Evolutionary conservation across 2,113 vertebrate species (phyloP), one percentile per base, ranked within the genome.

Genomic region (Tragelaphus buxtoni): DNA sequence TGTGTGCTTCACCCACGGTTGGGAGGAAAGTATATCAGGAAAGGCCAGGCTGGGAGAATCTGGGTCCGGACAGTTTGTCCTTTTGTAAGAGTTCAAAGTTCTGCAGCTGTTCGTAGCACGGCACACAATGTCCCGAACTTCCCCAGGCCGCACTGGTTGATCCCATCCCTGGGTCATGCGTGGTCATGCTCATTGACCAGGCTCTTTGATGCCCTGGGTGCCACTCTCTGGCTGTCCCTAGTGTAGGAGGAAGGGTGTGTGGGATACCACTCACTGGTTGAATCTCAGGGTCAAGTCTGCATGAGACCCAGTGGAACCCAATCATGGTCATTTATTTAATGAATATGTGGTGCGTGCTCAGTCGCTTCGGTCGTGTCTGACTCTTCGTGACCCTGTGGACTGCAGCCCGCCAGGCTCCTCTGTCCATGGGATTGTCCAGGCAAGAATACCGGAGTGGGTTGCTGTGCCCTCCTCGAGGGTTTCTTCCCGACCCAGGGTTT

Each of bases 1-100:
- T 42, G 11, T 20, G 8, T 51, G 16, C 22, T 1, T 60, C n/a
- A 58, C 28, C 91, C 5, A 0, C 1, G 65, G 42, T 7, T 14
- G 2, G 49, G 60, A 74, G 30, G 60, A 88, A 80, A 85, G 9
- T 3, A 16, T 28, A 22, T 45, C 87, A 47, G 89, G 65, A 76
- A 11, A 51, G 65, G 45, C 18, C n/a, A n/a, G 80, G 28, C 28
- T 26, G 2, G 60, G 91, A 91, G 45, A 49, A 7, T 4, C 72
- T 47, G 61, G 51, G 47, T 53, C 28, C 0, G 47, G 82, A 93
- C 81, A 72, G 39, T 30, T 22, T 96, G 93, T 95, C 85, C 85
- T 63, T 42, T 39, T 3, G 16, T 39, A 65, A 95, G 60, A 84
- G 88, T 47, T 84, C 96, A 95, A 65, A 82, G 94, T 72, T 30